phyloP scores from a whole-genome alignment of 2,113 vertebrate species.

The Rhagologus leucostigma region DNA sequence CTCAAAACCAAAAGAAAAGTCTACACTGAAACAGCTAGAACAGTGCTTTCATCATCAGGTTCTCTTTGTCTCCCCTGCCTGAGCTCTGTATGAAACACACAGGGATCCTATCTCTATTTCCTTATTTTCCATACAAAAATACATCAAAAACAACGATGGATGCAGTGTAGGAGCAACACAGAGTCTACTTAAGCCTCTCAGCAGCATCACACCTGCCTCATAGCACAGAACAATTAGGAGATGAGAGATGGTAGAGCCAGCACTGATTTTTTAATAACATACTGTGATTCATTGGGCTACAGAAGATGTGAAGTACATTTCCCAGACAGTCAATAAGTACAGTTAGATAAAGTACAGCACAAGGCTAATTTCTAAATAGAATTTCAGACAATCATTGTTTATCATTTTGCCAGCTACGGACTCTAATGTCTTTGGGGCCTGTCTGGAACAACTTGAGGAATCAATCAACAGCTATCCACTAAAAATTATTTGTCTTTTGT shows the following conservation, averaged over 20 bases:
- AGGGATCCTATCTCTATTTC: background rate
- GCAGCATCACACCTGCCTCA: background rate
- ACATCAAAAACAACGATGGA: background rate
- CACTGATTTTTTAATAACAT: constrained; percentile 19
- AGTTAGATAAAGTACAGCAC: constrained; percentile 9
- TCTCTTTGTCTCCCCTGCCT: background rate
- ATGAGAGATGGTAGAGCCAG: background rate
- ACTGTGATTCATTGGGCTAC: constrained; percentile 1
- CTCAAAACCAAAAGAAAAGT: background rate
- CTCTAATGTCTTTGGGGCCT: constrained; percentile 5
- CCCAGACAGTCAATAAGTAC: constrained; percentile 24
- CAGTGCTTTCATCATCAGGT: background rate
- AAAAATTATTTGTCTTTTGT: constrained; percentile 5
- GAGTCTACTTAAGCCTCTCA: background rate
- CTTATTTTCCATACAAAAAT: background rate
- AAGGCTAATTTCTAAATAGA: constrained; percentile 43
- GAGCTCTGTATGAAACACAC: background rate
- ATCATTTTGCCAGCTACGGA: constrained; percentile 44
- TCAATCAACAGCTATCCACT: background rate
- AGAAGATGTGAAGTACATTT: constrained; percentile 8
- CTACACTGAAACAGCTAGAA: background rate
- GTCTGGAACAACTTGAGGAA: background rate
- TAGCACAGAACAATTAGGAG: background rate
- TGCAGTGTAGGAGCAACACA: background rate
- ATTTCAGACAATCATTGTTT: constrained; percentile 24